Evolutionary conservation across 2,113 vertebrate species (phyloP).

Genomic region (Leuciscus idus): DNA sequence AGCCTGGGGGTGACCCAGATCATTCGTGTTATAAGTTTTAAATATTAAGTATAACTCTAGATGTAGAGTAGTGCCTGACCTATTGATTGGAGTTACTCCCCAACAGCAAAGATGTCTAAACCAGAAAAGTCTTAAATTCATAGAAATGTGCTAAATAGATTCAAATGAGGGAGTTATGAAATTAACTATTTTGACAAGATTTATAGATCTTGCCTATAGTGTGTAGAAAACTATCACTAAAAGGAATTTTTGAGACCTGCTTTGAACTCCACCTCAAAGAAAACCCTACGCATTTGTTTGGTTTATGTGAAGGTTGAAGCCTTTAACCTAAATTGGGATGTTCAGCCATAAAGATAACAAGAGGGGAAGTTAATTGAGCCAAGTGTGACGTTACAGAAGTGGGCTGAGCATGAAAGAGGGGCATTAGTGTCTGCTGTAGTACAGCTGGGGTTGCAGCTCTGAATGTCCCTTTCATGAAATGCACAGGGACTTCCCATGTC

Average conservation of each 20-base stretch:
- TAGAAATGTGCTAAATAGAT: neutral
- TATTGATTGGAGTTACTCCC: neutral
- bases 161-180: neutral
- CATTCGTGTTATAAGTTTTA: neutral
- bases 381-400: constrained; percentile 14
- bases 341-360: neutral
- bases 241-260: neutral
- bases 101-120: neutral
- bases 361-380: neutral
- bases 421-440: constrained; percentile 19
- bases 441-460: constrained; percentile 31
- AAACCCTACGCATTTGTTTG: neutral
- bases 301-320: neutral
- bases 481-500: constrained; percentile 30
- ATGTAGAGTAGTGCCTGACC: neutral
- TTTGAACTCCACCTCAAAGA: neutral
- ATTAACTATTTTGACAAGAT: neutral
- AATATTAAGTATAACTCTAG: neutral
- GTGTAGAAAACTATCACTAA: neutral
- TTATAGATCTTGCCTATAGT: too few relatives aligned
- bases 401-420: neutral
- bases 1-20: constrained; percentile 12
- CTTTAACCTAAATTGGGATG: neutral
- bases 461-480: constrained; percentile 54
- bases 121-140: neutral